phyloP scores from a whole-genome alignment of 2,888 invertebrate species.

The Resseliella maxima region DNA sequence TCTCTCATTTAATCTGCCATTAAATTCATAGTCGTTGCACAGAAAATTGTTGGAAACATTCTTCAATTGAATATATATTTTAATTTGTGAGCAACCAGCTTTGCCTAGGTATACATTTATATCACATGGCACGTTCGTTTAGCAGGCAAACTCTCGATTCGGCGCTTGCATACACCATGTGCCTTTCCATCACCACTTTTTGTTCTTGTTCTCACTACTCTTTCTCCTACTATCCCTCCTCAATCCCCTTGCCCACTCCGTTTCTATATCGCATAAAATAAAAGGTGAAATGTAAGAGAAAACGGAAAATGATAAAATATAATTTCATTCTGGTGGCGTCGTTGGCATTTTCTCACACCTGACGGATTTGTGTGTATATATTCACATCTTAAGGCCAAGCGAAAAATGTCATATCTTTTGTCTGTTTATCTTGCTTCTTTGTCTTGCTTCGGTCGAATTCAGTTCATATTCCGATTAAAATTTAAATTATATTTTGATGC shows the following conservation, averaged over 20 bases:
- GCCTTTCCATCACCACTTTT: background rate
- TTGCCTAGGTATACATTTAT: background rate
- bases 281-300: slow-evolving; percentile 15
- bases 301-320: slow-evolving; percentile 51
- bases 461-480: background rate
- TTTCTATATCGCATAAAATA: too few species aligned
- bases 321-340: slow-evolving; percentile 51
- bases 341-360: slow-evolving; percentile 57
- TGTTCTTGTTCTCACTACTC: background rate
- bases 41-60: slow-evolving; percentile 50
- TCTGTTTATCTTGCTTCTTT: background rate
- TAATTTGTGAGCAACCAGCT: background rate
- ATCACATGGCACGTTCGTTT: background rate
- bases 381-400: slow-evolving; percentile 10
- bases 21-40: slow-evolving; percentile 48
- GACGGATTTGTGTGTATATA: slow-evolving; percentile 26
- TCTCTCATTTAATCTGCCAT: slow-evolving; percentile 30
- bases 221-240: too few species aligned
- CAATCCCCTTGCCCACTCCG: too few species aligned
- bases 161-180: background rate
- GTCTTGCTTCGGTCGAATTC: background rate
- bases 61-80: slow-evolving; percentile 53
- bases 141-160: background rate
- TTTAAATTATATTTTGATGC: slow-evolving; percentile 35
- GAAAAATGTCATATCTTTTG: slow-evolving; percentile 16